phyloP scores from a whole-genome alignment of 2,113 vertebrate species.

The Helogale parvula region DNA sequence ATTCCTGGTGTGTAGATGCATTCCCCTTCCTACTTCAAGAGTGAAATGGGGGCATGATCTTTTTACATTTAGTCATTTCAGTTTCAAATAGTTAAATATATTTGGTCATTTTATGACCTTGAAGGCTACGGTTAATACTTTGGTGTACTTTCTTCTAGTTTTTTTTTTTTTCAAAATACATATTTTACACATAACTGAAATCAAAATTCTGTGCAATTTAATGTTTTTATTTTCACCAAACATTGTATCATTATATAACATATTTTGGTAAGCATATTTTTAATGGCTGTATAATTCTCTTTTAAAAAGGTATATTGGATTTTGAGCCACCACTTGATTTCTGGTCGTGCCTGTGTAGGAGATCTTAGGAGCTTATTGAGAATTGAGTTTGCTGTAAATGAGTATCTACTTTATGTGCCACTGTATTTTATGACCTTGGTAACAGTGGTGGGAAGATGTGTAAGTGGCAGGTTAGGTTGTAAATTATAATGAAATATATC shows the following conservation, averaged over 20 bases:
- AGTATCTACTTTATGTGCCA: background rate
- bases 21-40: background rate
- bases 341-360: background rate
- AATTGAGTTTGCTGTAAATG: background rate
- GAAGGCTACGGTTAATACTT: background rate
- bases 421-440: background rate
- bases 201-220: conserved; percentile 2
- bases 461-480: background rate
- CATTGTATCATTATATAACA: background rate
- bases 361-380: background rate
- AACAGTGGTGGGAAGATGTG: background rate
- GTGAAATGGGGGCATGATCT: background rate
- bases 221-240: conserved; percentile 6
- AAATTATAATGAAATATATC: conserved; percentile 9
- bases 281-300: background rate
- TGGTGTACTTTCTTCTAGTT: background rate
- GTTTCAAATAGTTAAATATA: conserved; percentile 16
- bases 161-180: background rate
- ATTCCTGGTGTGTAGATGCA: background rate
- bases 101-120: conserved; percentile 33
- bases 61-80: conserved; percentile 9
- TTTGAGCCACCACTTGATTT: conserved; percentile 9
- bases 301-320: background rate
- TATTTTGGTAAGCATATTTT: background rate
- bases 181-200: background rate